These are phyloP conservation scores for Zaprionus camerounensis DNA, from an alignment of 1,140 invertebrate genomes.

Conservation along the genomic window DNA sequence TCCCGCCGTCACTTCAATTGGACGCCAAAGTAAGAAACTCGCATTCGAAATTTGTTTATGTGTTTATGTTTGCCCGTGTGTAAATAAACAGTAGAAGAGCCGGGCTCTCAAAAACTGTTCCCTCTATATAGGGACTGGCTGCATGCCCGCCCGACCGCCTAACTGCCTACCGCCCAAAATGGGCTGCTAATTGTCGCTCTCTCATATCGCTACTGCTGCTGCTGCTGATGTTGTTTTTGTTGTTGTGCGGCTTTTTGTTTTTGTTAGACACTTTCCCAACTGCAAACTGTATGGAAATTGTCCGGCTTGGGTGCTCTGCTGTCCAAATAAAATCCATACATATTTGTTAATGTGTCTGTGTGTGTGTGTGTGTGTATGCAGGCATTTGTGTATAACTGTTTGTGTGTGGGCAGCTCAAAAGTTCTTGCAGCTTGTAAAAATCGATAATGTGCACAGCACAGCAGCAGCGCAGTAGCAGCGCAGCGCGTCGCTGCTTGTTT, in stretches of 20 bases:
- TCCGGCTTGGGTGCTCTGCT: slow-evolving; percentile 37
- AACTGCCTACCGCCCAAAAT: neutral
- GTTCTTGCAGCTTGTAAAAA: slow-evolving; percentile 72
- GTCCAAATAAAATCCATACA: slow-evolving; percentile 2
- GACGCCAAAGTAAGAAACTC: slow-evolving; percentile 46
- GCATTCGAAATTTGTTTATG: slow-evolving; percentile 47
- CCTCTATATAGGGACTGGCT: neutral
- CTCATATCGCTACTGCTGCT: neutral
- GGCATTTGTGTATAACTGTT: slow-evolving; percentile 24
- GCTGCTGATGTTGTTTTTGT: neutral
- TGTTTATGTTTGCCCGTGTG: slow-evolving; percentile 33
- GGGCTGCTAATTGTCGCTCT: slow-evolving; percentile 6
- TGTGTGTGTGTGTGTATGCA: slow-evolving; percentile 22
- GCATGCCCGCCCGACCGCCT: neutral
- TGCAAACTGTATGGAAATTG: slow-evolving; percentile 7
- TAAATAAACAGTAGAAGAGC: slow-evolving; percentile 47
- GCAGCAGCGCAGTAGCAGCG: slow-evolving; percentile 38
- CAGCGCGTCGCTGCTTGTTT: slow-evolving; percentile 67
- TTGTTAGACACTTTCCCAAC: slow-evolving; percentile 31
- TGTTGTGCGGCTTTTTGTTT: slow-evolving; percentile 44
- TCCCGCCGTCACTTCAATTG: slow-evolving; percentile 20
- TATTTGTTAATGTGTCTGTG: slow-evolving; percentile 22
- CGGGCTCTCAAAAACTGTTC: slow-evolving; percentile 25
- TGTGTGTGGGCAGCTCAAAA: slow-evolving; percentile 39
- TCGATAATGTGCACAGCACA: slow-evolving; percentile 64